phyloP scores from a whole-genome alignment of 2,888 invertebrate species.

The Ectemnius continuus region DNA sequence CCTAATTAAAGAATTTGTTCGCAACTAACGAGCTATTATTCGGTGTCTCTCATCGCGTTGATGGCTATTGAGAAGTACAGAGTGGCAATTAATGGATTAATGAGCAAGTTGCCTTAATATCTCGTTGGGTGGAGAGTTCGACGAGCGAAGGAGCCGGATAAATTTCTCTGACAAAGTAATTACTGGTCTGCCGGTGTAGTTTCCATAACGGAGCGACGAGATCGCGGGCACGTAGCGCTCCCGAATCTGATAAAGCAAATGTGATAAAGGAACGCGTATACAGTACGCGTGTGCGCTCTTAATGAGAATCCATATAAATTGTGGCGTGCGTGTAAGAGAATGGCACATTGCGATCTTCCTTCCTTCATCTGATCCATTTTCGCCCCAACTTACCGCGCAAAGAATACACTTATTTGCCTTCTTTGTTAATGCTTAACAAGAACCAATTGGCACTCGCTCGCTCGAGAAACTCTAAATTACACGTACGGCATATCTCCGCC shows the following conservation, averaged over 20 bases:
- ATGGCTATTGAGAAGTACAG: constrained; percentile 29
- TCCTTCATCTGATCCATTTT: too few relatives aligned
- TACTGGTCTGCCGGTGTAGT: constrained; percentile 46
- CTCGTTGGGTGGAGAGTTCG: constrained; percentile 21
- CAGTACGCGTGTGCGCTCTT: constrained; percentile 33
- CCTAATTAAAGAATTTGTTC: constrained; percentile 1
- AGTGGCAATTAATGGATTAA: constrained; percentile 50
- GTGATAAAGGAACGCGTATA: too few relatives aligned
- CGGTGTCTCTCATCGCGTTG: constrained; percentile 27
- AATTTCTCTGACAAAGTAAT: constrained; percentile 53
- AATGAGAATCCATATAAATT: constrained; percentile 44
- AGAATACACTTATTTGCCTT: too few relatives aligned
- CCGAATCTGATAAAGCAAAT: neutral
- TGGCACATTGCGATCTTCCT: too few relatives aligned
- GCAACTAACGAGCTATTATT: neutral
- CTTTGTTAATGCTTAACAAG: too few relatives aligned
- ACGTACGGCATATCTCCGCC: neutral
- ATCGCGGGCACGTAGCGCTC: constrained; percentile 3
- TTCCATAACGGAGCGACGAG: constrained; percentile 19
- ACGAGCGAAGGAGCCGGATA: constrained; percentile 37
- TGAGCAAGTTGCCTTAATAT: constrained; percentile 35
- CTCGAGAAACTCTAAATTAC: too few relatives aligned
- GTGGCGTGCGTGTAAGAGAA: constrained; percentile 1
- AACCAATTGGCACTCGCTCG: too few relatives aligned
- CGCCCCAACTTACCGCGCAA: too few relatives aligned